phyloP scores from a whole-genome alignment of 2,797 vertebrate species.

The Argya squamiceps region DNA sequence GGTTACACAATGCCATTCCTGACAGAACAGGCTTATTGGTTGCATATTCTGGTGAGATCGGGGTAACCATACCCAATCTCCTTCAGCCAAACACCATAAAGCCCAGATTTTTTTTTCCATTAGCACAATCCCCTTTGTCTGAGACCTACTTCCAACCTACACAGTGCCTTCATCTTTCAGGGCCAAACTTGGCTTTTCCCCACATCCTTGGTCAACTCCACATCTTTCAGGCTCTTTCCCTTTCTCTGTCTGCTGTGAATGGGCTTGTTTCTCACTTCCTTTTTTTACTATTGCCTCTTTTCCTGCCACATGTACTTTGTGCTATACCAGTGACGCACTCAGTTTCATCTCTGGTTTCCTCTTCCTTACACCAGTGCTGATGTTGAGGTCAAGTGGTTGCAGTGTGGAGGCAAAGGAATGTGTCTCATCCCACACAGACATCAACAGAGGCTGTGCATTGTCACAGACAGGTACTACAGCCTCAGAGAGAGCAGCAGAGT shows the following conservation, averaged over 20 bases:
- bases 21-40: not conserved
- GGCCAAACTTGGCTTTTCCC: not conserved
- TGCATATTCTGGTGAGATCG: fast-evolving
- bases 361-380: not conserved
- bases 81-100: not conserved
- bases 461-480: not conserved
- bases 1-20: not conserved
- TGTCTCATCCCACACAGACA: not conserved
- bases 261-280: not conserved
- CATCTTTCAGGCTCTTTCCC: not conserved
- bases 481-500: not conserved
- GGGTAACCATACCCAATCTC: not conserved
- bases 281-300: not conserved
- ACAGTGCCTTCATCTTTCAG: not conserved
- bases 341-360: not conserved
- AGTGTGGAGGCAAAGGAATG: not conserved
- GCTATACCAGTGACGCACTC: not conserved
- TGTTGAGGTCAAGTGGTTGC: not conserved
- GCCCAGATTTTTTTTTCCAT: not conserved
- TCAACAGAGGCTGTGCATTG: not conserved
- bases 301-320: not conserved
- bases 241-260: not conserved
- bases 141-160: not conserved
- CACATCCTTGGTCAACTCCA: not conserved
- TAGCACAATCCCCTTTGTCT: not conserved